Base-by-base conservation (phyloP, 2,113 vertebrate genomes). In the Podilymbus podiceps region DNA sequence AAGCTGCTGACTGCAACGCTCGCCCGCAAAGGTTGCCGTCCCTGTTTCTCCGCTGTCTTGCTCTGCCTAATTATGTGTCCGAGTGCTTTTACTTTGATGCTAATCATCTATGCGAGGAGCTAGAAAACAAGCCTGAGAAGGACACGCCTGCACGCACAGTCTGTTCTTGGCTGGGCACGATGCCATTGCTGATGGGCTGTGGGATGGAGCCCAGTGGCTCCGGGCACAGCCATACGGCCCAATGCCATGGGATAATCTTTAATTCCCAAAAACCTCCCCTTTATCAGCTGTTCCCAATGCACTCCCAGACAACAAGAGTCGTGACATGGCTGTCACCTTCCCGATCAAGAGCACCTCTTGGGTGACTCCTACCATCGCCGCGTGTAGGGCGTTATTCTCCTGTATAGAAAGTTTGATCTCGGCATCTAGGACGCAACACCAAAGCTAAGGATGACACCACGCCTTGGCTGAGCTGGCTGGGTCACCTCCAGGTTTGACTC, bases 31-130 rank as follows among this genome's bases (percentile, higher is more conserved):
- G 80, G 95, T 30, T 90, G 73, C 77, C 0, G 1, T 74, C 90
- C 95, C 96, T 93, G 84, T 92, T 96, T 24, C 95, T 95, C 90
- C 0, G 44, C 91, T 59, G 79, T 25, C 86, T 90, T 75, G 64
- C 89, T 93, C 90, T 81, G 40, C 56, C 53, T 97, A 95, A 95
- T 95, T 87, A 93, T 38, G 76, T 85, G 86, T 90, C 96, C 90
- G 22, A 84, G 76, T 5, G 63, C 85, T 83, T 80, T 85, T 60
- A 27, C 94, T 97, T 95, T 95, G 95, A 95, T 95, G 94, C 78
- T 93, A 92, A 96, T 95, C 71, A 9, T 16, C 63, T 81, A 82
- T 49, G 76, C 33, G 31, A 47, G 87, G 68, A 49, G 20, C 66
- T 78, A 78, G 24, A 73, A 90, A 95, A 86, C 66, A 81, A 75